Percentiles rank a stretch among this genome's conserved stretches.
Evolutionary conservation across 2,113 vertebrate species (phyloP).

Genomic region (Chascanopsetta lugubris): DNA sequence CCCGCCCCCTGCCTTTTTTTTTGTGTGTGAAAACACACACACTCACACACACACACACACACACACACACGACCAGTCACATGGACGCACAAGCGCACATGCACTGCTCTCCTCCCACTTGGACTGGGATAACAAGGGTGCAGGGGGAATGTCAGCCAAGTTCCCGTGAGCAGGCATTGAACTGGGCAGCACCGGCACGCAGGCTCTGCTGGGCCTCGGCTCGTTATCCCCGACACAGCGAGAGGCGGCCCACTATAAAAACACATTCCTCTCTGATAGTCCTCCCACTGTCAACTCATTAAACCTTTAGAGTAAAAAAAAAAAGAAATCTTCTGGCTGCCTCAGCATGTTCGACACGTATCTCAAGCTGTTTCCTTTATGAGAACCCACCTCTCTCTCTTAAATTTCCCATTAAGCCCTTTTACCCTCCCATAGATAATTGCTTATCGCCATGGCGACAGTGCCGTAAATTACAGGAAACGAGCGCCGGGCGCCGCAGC

Average conservation of each 20-base stretch:
- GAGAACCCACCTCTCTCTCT: slow-evolving; percentile 25
- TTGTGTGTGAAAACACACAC: slow-evolving; percentile 30
- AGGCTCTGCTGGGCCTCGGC: slow-evolving; percentile 57
- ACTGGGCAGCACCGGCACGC: slow-evolving; percentile 42
- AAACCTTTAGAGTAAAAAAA: slow-evolving; percentile 23
- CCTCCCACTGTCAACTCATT: slow-evolving; percentile 24
- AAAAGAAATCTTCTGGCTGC: slow-evolving; percentile 12
- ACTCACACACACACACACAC: slow-evolving; percentile 17
- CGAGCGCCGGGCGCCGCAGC: slow-evolving; percentile 11
- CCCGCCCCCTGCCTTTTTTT: slow-evolving; percentile 50
- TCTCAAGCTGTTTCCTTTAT: slow-evolving; percentile 19
- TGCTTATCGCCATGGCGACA: slow-evolving; percentile 52
- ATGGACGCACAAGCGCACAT: not conserved
- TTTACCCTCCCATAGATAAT: slow-evolving; percentile 63
- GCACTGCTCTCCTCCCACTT: slow-evolving; percentile 24
- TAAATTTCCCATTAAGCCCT: slow-evolving; percentile 43
- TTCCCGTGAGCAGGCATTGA: slow-evolving; percentile 40
- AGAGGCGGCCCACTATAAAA: slow-evolving; percentile 37
- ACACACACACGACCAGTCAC: slow-evolving; percentile 32
- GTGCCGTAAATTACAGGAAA: slow-evolving; percentile 61
- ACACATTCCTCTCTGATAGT: slow-evolving; percentile 40
- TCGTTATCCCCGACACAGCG: slow-evolving; percentile 48
- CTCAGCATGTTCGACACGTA: not conserved
- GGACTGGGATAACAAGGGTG: slow-evolving; percentile 53
- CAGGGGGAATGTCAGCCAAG: slow-evolving; percentile 47